Evolutionary conservation across 2,888 invertebrate genomes (phyloP), one percentile per base, ranked within the genome.

Genomic region (Diaperis boleti): DNA sequence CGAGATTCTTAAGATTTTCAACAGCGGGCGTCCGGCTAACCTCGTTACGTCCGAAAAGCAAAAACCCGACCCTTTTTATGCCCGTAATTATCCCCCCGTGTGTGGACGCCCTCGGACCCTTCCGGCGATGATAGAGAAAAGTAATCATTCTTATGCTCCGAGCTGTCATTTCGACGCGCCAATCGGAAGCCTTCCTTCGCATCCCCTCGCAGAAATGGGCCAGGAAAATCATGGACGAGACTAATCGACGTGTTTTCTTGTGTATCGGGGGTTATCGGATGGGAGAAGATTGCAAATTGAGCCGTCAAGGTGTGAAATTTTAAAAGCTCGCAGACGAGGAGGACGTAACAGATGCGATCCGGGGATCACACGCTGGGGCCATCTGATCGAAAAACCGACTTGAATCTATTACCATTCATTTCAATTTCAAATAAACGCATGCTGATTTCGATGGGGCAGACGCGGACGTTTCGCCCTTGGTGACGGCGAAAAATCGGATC

Each of bases 371-470:
- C 55, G 76, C 76, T 75, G 76, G 50, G 76, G 68, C 74, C 76
- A 76, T 75, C 76, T 76, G 76, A 76, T 75, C 75, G 74, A 76
- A 76, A 76, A 76, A 74, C 69, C 66, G 62, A 73, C 68, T 70
- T 69, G 75, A 76, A 75, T 75, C 71, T 74, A 76, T 75, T 75
- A 74, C 72, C 73, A 73, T 74, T 72, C 70, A 68, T 74, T 73
- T 69, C 67, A 71, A 71, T 69, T 68, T 67, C 61, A 66, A 68
- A 65, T 68, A 62, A 8, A 49, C 29, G 61, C 52, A 42, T 67
- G 65, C 64, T 56, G 56, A 55, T 42, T 55, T 55, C 7, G 31
- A 13, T 11, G 41, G 56, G 41, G 55, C 26, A 22, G 39, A n/a
- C n/a, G n/a, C n/a, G 26, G 26, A 5, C 41, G 11, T 39, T 11